These are phyloP conservation scores for Petrophora chlorosata DNA, from an alignment of 2,888 invertebrate species.

Conservation along the genomic window DNA sequence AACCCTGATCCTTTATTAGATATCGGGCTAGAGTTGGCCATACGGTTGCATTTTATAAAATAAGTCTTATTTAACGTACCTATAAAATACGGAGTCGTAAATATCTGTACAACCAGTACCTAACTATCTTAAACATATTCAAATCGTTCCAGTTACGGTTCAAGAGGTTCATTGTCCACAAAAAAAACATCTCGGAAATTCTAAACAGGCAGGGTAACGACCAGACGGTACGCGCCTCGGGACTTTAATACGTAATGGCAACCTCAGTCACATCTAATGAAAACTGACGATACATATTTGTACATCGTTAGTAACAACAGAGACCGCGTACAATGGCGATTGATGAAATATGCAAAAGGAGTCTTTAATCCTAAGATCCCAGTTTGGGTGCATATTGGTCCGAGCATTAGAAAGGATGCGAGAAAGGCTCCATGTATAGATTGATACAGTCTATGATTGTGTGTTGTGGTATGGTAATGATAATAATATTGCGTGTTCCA, in stretches of 20 bases:
- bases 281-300: constrained; percentile 62
- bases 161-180: constrained; percentile 15
- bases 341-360: constrained; percentile 76
- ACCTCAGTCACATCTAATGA: constrained; percentile 56
- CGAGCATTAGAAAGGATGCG: too few species aligned
- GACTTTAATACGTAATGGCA: constrained; percentile 49
- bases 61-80: too few species aligned
- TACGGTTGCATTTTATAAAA: too few species aligned
- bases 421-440: too few species aligned
- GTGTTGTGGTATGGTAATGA: too few species aligned
- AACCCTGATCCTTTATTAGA: too few species aligned
- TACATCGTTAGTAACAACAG: constrained; percentile 65
- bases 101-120: background rate
- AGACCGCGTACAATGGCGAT: constrained; percentile 56
- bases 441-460: too few species aligned
- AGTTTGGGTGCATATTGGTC: constrained; percentile 33
- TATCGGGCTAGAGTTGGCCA: too few species aligned
- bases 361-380: constrained; percentile 48
- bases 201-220: constrained; percentile 42
- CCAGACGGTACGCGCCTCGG: constrained; percentile 27
- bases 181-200: constrained; percentile 31
- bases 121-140: constrained; percentile 6
- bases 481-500: too few species aligned
- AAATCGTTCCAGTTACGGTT: constrained; percentile 19
- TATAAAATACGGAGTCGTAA: too few species aligned